Conservation (phyloP, 2,797 vertebrate genomes). For the Clarias fuscus region DNA sequence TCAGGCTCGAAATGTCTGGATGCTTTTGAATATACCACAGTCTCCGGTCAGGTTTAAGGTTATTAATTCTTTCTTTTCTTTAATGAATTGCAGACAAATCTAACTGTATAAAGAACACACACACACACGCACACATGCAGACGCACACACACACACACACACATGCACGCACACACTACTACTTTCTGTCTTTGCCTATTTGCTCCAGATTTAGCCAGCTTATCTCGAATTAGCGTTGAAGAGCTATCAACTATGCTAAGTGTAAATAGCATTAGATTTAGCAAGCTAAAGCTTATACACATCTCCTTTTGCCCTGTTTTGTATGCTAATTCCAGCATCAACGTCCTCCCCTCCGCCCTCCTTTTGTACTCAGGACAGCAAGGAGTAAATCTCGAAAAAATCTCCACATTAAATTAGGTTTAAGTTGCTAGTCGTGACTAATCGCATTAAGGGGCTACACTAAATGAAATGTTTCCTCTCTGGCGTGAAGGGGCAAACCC, state of each 20-base stretch:
- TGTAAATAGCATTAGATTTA: constrained; percentile 77
- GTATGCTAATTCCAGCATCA: constrained; percentile 71
- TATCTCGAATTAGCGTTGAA: constrained; percentile 60
- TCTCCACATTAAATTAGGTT: constrained; percentile 69
- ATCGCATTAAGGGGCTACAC: constrained; percentile 71
- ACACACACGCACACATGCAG: background rate
- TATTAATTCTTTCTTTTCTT: constrained; percentile 6
- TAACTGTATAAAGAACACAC: background rate
- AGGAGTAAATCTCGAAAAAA: constrained; percentile 53
- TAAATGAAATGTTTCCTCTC: constrained; percentile 59
- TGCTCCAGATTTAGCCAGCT: constrained; percentile 60
- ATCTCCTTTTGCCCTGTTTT: constrained; percentile 70
- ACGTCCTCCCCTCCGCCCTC: constrained; percentile 65
- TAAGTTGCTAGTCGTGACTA: constrained; percentile 70
- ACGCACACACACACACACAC: background rate
- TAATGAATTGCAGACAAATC: constrained; percentile 7
- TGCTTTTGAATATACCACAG: background rate
- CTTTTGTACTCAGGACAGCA: constrained; percentile 61
- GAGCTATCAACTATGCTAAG: constrained; percentile 66
- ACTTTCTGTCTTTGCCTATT: constrained; percentile 36
- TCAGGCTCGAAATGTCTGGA: background rate
- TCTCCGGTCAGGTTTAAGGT: constrained; percentile 6
- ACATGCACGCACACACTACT: background rate
- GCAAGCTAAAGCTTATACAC: constrained; percentile 69
- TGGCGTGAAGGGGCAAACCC: constrained; percentile 61